Evolutionary conservation across 2,888 invertebrate genomes (phyloP).

Genomic region (Drosophila neotestacea): DNA sequence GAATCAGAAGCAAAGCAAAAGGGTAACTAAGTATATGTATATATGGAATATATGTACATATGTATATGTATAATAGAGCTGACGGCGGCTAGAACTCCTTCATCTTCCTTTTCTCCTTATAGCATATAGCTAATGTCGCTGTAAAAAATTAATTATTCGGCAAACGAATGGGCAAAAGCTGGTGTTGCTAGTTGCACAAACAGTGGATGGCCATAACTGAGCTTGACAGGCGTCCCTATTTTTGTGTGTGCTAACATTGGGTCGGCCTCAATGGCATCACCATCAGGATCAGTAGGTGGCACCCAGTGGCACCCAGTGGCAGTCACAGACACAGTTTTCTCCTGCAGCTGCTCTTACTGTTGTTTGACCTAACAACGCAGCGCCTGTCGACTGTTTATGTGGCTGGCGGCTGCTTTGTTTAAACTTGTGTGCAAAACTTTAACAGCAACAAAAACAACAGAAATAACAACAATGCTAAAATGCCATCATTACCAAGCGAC

Average conservation of each 20-base stretch:
- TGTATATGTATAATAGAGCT: conserved; percentile 8
- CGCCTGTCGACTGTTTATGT: conserved; percentile 79
- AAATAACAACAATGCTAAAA: conserved; percentile 72
- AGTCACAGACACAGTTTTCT: conserved; percentile 31
- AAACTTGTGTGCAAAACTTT: conserved; percentile 80
- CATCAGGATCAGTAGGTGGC: conserved; percentile 32
- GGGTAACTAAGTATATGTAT: conserved; percentile 2
- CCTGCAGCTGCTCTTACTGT: conserved; percentile 59
- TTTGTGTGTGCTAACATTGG: conserved; percentile 61
- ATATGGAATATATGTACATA: neutral
- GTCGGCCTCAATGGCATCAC: conserved; percentile 26
- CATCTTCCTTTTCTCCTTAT: neutral
- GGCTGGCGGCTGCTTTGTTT: conserved; percentile 81
- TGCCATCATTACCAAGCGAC: conserved; percentile 81
- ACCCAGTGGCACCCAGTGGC: conserved; percentile 22
- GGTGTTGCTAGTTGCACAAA: conserved; percentile 19
- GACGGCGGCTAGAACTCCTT: neutral
- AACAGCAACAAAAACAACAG: conserved; percentile 60
- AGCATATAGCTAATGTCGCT: conserved; percentile 40
- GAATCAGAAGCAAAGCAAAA: neutral
- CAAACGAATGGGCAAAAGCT: conserved; percentile 36
- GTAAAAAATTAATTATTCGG: conserved; percentile 63
- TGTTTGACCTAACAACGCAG: conserved; percentile 74
- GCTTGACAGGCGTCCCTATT: conserved; percentile 60
- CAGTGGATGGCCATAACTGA: conserved; percentile 44